These are phyloP conservation scores for Diglossa cyanea DNA, from an alignment of 2,797 vertebrate genomes.

Conservation along the genomic window DNA sequence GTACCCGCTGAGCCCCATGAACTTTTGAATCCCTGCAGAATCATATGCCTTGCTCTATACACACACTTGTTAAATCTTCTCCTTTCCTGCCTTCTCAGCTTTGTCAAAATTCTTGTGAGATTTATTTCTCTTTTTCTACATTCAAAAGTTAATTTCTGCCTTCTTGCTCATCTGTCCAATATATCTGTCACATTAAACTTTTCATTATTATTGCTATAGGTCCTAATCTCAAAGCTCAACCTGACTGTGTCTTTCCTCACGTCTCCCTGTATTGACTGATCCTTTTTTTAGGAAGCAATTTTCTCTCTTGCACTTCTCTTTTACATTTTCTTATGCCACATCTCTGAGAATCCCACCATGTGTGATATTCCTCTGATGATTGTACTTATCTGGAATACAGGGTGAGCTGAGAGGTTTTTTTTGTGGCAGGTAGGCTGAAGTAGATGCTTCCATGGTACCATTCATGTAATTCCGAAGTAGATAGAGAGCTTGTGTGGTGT, in stretches of 20 bases:
- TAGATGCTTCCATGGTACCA: accelerated
- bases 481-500: background rate
- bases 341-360: background rate
- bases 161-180: background rate
- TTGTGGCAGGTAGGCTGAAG: background rate
- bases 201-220: background rate
- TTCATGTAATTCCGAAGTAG: background rate
- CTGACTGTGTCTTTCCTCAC: background rate
- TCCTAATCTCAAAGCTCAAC: background rate
- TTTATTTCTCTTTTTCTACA: background rate
- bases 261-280: background rate
- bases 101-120: background rate
- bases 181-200: background rate
- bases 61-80: background rate
- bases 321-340: background rate
- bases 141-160: background rate
- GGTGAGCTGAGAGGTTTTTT: accelerated
- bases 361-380: background rate
- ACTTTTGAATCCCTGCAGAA: background rate
- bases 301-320: background rate
- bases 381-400: background rate
- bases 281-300: background rate
- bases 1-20: background rate
- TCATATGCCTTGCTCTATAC: background rate
- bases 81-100: background rate